A percentile compares a stretch with the other conserved stretches of the same genome.
Conservation (phyloP, 2,113 vertebrate genomes). For the Tylochromis polylepis region DNA sequence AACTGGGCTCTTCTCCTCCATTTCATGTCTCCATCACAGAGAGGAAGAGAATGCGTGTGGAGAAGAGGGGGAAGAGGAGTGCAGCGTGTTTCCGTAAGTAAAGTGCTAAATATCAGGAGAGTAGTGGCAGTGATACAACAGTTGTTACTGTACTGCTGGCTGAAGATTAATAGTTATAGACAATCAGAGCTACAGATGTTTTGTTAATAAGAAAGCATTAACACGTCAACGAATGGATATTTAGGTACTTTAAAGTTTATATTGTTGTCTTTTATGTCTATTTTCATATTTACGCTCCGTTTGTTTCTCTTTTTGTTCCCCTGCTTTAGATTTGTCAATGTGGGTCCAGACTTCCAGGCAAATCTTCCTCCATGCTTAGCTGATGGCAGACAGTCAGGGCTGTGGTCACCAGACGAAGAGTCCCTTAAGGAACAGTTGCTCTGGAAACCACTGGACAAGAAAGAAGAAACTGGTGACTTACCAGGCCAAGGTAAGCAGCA, state of each 20-base stretch:
- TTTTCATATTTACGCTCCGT: neutral
- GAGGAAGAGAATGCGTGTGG: neutral
- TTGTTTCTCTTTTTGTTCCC: neutral
- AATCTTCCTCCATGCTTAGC: constrained; percentile 51
- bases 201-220: neutral
- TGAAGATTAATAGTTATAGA: neutral
- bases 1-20: constrained; percentile 65
- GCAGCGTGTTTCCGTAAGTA: constrained; percentile 38
- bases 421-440: constrained; percentile 57
- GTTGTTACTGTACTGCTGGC: neutral
- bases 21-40: constrained; percentile 10
- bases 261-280: neutral
- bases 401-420: constrained; percentile 13
- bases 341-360: constrained; percentile 73
- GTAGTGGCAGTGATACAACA: neutral
- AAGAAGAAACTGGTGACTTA: constrained; percentile 30
- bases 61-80: neutral
- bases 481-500: constrained; percentile 62
- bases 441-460: constrained; percentile 69
- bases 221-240: neutral
- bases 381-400: neutral
- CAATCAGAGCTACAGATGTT: neutral
- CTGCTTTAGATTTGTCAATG: constrained; percentile 60
- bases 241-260: neutral
- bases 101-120: neutral